Percentiles rank a stretch among this genome's conserved stretches.
Evolutionary conservation across 2,797 vertebrate species (phyloP).

Genomic region (Sebastes nivosus): DNA sequence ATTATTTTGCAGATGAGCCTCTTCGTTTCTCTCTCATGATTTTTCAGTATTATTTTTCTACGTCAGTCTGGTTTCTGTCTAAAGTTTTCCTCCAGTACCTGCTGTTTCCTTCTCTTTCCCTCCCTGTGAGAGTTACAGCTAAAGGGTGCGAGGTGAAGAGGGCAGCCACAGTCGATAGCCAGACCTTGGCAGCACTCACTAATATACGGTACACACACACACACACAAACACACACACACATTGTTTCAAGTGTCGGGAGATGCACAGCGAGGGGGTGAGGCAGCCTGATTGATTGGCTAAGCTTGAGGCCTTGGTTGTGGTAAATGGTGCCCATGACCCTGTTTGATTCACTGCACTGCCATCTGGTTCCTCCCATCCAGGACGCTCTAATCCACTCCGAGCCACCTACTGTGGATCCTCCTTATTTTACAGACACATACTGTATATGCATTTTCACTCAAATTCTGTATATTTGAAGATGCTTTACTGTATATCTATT

Average conservation of each 20-base stretch:
- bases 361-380: neutral
- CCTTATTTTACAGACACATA: neutral
- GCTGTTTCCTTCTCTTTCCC: neutral
- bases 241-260: conserved; percentile 4
- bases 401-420: neutral
- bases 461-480: neutral
- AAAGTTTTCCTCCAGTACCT: neutral
- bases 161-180: conserved; percentile 23
- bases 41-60: neutral
- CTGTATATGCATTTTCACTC: neutral
- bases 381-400: neutral
- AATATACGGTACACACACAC: neutral
- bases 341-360: conserved; percentile 43
- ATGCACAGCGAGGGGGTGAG: conserved; percentile 24
- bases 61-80: neutral
- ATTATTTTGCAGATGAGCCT: neutral
- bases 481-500: neutral
- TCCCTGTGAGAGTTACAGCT: neutral
- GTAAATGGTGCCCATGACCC: conserved; percentile 44
- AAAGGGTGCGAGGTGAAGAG: conserved; percentile 42
- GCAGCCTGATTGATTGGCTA: conserved; percentile 46
- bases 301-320: conserved; percentile 24
- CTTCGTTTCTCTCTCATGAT: neutral
- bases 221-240: neutral
- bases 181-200: conserved; percentile 24